Evolutionary conservation across 2,797 vertebrate genomes (phyloP), one percentile per base, ranked within the genome.

Genomic region (Hydrophis major): DNA sequence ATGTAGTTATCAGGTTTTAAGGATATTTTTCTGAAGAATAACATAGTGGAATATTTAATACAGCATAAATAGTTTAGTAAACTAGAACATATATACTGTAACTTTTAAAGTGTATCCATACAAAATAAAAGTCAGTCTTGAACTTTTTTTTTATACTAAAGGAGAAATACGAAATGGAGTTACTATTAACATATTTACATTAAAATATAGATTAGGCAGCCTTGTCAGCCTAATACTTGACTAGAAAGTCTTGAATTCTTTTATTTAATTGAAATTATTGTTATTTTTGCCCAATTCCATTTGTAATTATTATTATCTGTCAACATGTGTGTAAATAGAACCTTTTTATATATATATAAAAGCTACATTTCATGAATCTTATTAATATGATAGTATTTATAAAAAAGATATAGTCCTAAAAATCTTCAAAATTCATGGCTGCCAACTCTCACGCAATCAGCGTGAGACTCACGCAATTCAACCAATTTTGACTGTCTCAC

Each of bases 211-310:
- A 91, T 94, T 95, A 6, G 94, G 14, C 60, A 94, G 93, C 93
- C 91, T 96, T 95, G 95, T 96, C 90, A 53, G 94, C 94, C 95
- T 96, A 95, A 91, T 96, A 96, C 10, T 96, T 94, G 93, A 69
- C 90, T 96, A 93, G 94, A 95, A 96, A 93, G 91, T 90, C 93
- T 96, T 96, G 90, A 96, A 95, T 93, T 95, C 93, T 94, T 96
- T 94, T 93, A 57, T 91, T 60, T 95, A 95, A 97, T 96, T 96
- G 95, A 97, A 92, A 90, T 95, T 96, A 94, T 95, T 96, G 89
- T 95, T 96, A 94, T 95, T 96, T 97, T 97, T 96, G 42, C 92
- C 92, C 87, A 94, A 94, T 95, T 96, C 92, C 94, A 91, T 60
- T 96, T 95, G 93, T 93, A 95, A 95, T 96, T 96, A 94, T 91